Percentiles rank a stretch among this genome's conserved stretches.
phyloP scores from a whole-genome alignment of 2,797 vertebrate genomes.

The Poeciliopsis turneri region DNA sequence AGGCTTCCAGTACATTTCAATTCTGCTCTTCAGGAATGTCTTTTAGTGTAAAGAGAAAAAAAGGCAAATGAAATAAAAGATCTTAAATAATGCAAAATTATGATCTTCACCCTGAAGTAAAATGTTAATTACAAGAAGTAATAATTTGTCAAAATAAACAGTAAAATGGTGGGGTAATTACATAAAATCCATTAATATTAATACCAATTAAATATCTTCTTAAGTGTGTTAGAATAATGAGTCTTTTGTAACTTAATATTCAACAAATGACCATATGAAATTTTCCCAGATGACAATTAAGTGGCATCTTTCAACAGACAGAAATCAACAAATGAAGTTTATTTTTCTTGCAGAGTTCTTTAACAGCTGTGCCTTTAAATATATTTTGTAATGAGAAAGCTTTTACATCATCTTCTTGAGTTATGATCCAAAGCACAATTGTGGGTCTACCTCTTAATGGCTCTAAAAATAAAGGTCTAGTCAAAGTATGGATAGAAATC shows the following conservation, averaged over 20 bases:
- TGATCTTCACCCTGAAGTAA: background rate
- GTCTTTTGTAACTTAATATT: background rate
- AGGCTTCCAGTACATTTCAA: background rate
- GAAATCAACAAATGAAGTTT: background rate
- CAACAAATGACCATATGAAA: background rate
- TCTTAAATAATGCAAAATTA: background rate
- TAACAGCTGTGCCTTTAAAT: background rate
- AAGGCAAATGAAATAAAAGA: background rate
- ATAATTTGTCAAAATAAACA: background rate
- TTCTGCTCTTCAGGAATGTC: background rate
- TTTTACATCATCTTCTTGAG: background rate
- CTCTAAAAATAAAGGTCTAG: too few species aligned
- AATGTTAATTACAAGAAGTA: background rate
- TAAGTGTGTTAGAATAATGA: background rate
- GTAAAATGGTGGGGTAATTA: background rate
- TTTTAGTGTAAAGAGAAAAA: background rate
- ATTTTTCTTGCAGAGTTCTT: background rate
- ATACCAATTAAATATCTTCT: background rate
- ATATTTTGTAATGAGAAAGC: background rate
- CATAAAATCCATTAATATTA: background rate
- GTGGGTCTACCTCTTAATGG: background rate
- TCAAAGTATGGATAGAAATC: too few species aligned
- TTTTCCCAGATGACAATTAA: background rate
- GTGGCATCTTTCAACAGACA: background rate
- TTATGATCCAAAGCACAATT: background rate